Base-by-base conservation (phyloP, 2,113 vertebrate species). In the Scomber scombrus region DNA sequence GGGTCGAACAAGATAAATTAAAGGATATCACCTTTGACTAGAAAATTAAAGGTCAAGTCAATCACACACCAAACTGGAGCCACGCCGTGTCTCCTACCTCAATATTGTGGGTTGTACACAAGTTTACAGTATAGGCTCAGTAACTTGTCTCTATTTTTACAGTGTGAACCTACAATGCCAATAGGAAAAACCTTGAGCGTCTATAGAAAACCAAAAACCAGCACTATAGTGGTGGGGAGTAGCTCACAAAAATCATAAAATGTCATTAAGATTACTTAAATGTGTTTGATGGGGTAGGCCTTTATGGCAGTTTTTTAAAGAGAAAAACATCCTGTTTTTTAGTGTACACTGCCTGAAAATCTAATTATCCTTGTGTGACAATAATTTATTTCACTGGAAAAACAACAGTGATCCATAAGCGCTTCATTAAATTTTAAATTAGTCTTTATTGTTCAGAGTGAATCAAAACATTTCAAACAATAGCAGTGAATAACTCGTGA, bases 401-500 rank as follows among this genome's bases (percentile, higher is more conserved):
- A 52, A 84, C 8, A 40, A 23, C 21, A 45, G 12, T 51, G 10
- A 65, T 75, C 7, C 46, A 71, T 23, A 29, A 52, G 4, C 14
- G 16, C 46, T 79, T 40, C 11, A 67, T 74, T 68, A 3, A 63
- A 68, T 68, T 67, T 0, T 26, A 55, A 82, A 69, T 54, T 1
- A 69, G 9, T 52, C 47, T 81, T 88, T 83, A 86, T 82, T 86
- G 47, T 6, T 80, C 12, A 45, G 1, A 31, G 71, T 91, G 88
- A 78, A 47, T 81, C 29, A 84, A 84, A 86, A 81, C 13, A 54
- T 29, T 50, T 66, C 3, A 77, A 81, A 75, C 40, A 73, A 81
- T 23, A 76, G 15, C 1, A 15, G 68, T 83, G 79, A 74, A 26
- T n/a, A 43, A 52, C 11, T 50, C 65, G 23, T 23, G 14, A 60